These are phyloP conservation scores for Epinotia bilunana DNA, from an alignment of 2,888 invertebrate genomes.

Conservation along the genomic window DNA sequence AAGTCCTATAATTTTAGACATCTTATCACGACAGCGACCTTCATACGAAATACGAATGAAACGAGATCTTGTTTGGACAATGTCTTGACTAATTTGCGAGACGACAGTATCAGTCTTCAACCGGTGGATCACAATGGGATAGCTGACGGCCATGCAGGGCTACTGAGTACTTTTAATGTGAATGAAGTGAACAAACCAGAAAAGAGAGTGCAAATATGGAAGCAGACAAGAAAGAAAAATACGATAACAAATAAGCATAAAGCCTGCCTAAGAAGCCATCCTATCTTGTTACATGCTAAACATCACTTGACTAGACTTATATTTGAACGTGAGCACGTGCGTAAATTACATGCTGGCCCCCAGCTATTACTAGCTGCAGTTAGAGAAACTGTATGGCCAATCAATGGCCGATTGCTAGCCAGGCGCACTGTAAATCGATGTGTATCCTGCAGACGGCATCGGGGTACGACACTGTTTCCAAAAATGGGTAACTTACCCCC, in stretches of 20 bases:
- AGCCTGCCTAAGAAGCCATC: too few species aligned
- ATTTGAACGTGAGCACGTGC: too few species aligned
- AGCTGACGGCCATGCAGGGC: slow-evolving; percentile 15
- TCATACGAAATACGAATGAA: background rate
- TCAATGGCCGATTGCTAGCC: too few species aligned
- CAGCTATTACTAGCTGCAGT: too few species aligned
- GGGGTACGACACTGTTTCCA: too few species aligned
- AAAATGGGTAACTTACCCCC: too few species aligned
- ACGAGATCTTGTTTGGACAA: slow-evolving; percentile 19
- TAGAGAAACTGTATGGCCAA: too few species aligned
- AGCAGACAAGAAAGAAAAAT: background rate
- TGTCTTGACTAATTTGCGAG: slow-evolving; percentile 16
- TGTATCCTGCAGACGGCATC: too few species aligned
- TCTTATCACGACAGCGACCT: background rate
- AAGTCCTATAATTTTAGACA: slow-evolving; percentile 1
- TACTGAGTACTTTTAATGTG: background rate
- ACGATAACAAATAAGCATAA: background rate
- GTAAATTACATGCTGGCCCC: too few species aligned
- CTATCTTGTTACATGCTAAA: too few species aligned
- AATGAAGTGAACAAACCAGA: background rate
- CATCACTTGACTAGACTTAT: too few species aligned
- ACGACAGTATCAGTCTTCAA: background rate
- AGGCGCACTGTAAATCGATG: too few species aligned
- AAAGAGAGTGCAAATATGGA: background rate
- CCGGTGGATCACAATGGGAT: slow-evolving; percentile 18